Base-by-base conservation (phyloP, 2,888 invertebrate genomes). In the Hololepta plana region DNA sequence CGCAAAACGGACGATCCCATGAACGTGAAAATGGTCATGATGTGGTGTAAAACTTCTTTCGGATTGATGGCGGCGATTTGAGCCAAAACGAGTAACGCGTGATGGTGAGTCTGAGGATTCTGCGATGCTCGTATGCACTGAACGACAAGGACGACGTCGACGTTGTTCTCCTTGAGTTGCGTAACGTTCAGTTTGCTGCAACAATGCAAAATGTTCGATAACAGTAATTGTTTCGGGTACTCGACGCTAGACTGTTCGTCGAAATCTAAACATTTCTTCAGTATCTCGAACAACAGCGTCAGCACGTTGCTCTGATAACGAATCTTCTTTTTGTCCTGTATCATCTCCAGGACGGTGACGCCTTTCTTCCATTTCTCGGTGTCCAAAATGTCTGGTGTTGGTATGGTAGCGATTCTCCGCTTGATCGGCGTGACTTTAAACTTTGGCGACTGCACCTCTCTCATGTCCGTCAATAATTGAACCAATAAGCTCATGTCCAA, bases 21-120 rank as follows among this genome's bases (percentile, higher is more conserved):
- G 46, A 96, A 98, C 0, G 95, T 93, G 49, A 98, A 98, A 39
- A 98, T 84, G 12, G 88, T 77, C 73, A 96, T 91, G 3, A 93
- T 80, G 43, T 93, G 87, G 45, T 87, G 80, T 9, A 95, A 57
- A 1, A 96, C 85, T 55, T 79, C 73, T 32, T 75, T 70, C 0
- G 88, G 88, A 30, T 80, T 62, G 43, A 84, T 62, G 14, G 64
- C 62, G 0, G 88, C 84, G 8, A 79, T 73, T 30, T 77, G 67
- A 0, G 82, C 72, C 2, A 96, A 59, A 1, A 95, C 61, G 15
- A 88, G 61, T 28, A 96, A 57, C 0, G 93, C 88, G 42, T 91
- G 87, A 42, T 93, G 82, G 45, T 96, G 93, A 0, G 93, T 91
- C 54, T 93, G 91, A 1, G 91, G 91, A 53, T 91, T 91, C 44